These are phyloP conservation scores for Orthochromis malagaraziensis DNA, from an alignment of 2,113 vertebrate genomes.

Conservation along the genomic window DNA sequence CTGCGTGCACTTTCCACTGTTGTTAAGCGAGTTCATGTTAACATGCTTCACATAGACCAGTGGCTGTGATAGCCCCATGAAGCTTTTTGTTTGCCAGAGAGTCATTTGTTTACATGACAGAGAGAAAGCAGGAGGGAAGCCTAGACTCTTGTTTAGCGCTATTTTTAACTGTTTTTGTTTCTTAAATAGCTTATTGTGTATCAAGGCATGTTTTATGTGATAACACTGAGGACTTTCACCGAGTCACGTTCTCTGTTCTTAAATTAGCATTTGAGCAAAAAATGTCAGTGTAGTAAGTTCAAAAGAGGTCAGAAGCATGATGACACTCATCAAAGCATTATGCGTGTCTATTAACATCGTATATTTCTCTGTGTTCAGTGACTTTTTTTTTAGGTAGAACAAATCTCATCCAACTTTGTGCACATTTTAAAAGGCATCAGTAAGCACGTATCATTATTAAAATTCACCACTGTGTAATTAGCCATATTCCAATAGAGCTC, in stretches of 20 bases:
- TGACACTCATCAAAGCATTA: not conserved
- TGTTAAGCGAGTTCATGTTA: slow-evolving; percentile 40
- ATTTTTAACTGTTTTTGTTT: not conserved
- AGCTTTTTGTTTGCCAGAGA: slow-evolving; percentile 31
- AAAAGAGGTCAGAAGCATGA: not conserved
- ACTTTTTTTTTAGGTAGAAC: not conserved
- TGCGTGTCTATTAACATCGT: not conserved
- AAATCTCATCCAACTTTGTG: not conserved
- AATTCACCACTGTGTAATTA: slow-evolving; percentile 59
- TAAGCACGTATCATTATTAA: slow-evolving; percentile 47
- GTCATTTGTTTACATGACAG: slow-evolving; percentile 16
- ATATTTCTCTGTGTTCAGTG: not conserved
- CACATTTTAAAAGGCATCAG: slow-evolving; percentile 20
- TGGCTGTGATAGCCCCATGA: not conserved
- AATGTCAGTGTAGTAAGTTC: not conserved
- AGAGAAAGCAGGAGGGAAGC: not conserved
- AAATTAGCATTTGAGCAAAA: not conserved
- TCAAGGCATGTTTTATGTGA: not conserved
- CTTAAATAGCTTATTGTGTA: not conserved
- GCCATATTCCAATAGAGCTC: slow-evolving; percentile 42
- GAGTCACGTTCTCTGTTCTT: not conserved
- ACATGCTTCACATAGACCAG: slow-evolving; percentile 24
- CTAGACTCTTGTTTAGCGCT: not conserved
- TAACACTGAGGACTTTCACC: not conserved
- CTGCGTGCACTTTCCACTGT: slow-evolving; percentile 40